These are phyloP conservation scores for Hylomyscus alleni DNA, from an alignment of 2,797 vertebrate genomes.

Conservation along the genomic window DNA sequence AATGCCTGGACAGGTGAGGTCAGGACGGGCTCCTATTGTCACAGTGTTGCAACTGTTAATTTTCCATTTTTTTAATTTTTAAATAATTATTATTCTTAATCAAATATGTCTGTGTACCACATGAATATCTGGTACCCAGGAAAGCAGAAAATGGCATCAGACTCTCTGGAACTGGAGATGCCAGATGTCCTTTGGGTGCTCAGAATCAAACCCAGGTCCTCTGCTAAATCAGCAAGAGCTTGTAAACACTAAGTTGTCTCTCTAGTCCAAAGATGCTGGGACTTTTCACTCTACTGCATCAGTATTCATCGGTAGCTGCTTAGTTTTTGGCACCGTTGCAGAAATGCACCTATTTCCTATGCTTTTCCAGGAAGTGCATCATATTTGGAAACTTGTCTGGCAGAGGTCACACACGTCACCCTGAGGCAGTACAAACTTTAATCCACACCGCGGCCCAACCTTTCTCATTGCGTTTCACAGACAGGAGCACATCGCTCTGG, in stretches of 20 bases:
- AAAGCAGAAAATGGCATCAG: neutral
- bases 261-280: neutral
- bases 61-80: neutral
- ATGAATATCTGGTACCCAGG: neutral
- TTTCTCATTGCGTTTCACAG: neutral
- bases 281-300: neutral
- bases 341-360: neutral
- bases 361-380: neutral
- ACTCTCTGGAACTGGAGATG: neutral
- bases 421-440: slow-evolving; percentile 3
- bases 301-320: neutral
- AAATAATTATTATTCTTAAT: neutral
- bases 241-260: neutral
- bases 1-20: rapidly evolving
- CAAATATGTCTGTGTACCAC: neutral
- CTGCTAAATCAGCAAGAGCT: neutral
- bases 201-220: neutral
- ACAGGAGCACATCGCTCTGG: neutral
- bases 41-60: neutral
- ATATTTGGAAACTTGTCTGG: neutral
- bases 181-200: neutral
- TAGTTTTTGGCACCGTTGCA: neutral
- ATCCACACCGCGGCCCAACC: neutral
- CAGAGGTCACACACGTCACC: neutral
- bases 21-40: neutral